These are phyloP conservation scores for Hippopotamyrus pictus DNA, from an alignment of 2,797 vertebrate genomes.

Conservation along the genomic window DNA sequence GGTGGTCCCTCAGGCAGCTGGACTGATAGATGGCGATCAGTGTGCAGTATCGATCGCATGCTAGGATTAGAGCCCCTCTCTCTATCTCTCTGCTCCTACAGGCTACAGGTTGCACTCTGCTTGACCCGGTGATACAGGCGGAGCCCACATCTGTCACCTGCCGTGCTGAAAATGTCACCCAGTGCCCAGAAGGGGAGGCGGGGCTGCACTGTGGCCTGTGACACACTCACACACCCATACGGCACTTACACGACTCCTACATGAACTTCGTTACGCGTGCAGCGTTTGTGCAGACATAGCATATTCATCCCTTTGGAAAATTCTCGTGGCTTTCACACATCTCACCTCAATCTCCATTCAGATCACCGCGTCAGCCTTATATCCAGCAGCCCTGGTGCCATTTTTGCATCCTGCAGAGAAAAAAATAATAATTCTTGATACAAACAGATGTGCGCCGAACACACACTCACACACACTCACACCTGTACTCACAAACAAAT, in stretches of 20 bases:
- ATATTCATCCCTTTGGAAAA: not conserved
- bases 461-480: not conserved
- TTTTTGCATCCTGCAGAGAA: not conserved
- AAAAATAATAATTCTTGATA: not conserved
- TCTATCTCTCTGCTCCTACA: constrained; percentile 41
- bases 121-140: constrained; percentile 54
- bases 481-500: not conserved
- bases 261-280: constrained; percentile 8
- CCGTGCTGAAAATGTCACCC: constrained; percentile 20
- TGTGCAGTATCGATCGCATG: constrained; percentile 26
- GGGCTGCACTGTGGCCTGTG: not conserved
- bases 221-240: not conserved
- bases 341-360: not conserved
- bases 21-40: constrained; percentile 31
- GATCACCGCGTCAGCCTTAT: not conserved
- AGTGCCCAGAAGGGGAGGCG: not conserved
- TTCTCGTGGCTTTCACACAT: not conserved
- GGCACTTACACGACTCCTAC: not conserved
- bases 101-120: constrained; percentile 62
- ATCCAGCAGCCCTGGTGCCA: not conserved
- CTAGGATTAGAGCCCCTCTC: constrained; percentile 28
- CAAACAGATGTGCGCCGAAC: not conserved
- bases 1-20: not conserved
- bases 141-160: constrained; percentile 47
- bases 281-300: not conserved